Evolutionary conservation across 2,113 vertebrate species (phyloP), one percentile per base, ranked within the genome.

Genomic region (Periophthalmodon schlosseri): DNA sequence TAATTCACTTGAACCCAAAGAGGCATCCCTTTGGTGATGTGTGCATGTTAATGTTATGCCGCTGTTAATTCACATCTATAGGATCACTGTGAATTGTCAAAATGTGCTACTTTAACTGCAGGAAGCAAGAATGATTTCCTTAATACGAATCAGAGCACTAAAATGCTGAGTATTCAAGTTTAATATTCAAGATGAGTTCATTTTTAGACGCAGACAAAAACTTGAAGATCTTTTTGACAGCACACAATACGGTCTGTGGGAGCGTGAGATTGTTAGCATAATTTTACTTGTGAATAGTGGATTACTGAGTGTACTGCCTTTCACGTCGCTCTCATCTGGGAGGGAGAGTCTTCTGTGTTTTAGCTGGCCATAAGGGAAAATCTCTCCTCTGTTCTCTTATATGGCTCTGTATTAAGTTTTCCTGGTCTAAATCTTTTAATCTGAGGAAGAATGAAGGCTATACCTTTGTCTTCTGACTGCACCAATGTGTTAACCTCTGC

Each of bases 381-480:
- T 69, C 77, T 79, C 75, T 68, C 66, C 8, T 60, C 80, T 75
- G 39, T 54, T 70, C 71, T 77, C 70, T 49, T 28, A 44, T 81
- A 80, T 70, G 64, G 69, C 28, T 83, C 73, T 72, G 76, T 83
- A 82, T 80, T 85, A 83, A 79, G 84, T 72, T 82, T 86, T 73
- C 78, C 77, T 21, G 74, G 76, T 85, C 69, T 79, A 87, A 90
- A 90, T 86, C 88, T 83, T 91, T 88, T 86, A 84, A 90, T 90
- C 86, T 90, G 77, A 78, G 84, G 18, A 80, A 84, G 85, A 89
- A 82, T 84, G 88, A 80, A 74, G 86, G 70, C 72, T 76, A 18
- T 70, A 70, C 85, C 81, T 88, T 84, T 80, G 74, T 73, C 83
- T 82, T 73, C 81, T 86, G 77, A 74, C 75, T 85, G 72, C 71